phyloP scores from a whole-genome alignment of 2,797 vertebrate genomes.

The Hephaestus fuliginosus region DNA sequence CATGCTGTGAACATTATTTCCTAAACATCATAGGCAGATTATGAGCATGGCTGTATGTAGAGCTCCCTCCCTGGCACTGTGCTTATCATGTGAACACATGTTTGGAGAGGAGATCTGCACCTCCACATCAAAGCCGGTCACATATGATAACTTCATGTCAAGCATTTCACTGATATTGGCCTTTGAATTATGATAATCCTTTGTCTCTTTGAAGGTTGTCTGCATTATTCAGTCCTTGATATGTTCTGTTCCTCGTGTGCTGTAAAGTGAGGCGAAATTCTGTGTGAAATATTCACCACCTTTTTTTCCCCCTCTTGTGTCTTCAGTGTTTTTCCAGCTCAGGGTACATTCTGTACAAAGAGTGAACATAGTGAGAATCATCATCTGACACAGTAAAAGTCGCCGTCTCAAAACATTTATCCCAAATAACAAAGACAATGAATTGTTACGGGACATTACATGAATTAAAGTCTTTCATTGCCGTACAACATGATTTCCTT shows the following conservation, averaged over 20 bases:
- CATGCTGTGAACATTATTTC: neutral
- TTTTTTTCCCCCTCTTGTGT: neutral
- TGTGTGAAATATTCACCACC: slow-evolving; percentile 38
- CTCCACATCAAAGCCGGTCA: slow-evolving; percentile 41
- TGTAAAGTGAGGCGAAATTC: slow-evolving; percentile 9
- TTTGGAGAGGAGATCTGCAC: slow-evolving; percentile 30
- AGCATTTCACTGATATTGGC: slow-evolving; percentile 22
- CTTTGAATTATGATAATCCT: slow-evolving; percentile 31
- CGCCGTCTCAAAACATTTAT: slow-evolving; percentile 34
- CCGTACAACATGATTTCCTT: slow-evolving; percentile 33
- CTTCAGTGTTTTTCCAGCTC: slow-evolving; percentile 38
- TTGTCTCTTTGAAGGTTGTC: slow-evolving; percentile 3
- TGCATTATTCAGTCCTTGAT: slow-evolving; percentile 29
- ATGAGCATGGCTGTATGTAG: slow-evolving; percentile 23
- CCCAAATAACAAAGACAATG: slow-evolving; percentile 23
- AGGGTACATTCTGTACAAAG: slow-evolving; percentile 20
- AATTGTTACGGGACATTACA: slow-evolving; percentile 28
- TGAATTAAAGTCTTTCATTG: slow-evolving; percentile 42
- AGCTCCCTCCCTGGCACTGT: slow-evolving; percentile 27
- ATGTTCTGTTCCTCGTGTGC: slow-evolving; percentile 6
- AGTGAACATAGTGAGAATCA: slow-evolving; percentile 23
- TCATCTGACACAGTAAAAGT: slow-evolving; percentile 29
- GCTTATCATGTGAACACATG: slow-evolving; percentile 54
- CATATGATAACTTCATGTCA: slow-evolving; percentile 32
- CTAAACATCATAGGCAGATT: slow-evolving; percentile 4